Evolutionary conservation across 2,888 invertebrate genomes (phyloP), one percentile per base, ranked within the genome.

Genomic region (Morpho deidamia): DNA sequence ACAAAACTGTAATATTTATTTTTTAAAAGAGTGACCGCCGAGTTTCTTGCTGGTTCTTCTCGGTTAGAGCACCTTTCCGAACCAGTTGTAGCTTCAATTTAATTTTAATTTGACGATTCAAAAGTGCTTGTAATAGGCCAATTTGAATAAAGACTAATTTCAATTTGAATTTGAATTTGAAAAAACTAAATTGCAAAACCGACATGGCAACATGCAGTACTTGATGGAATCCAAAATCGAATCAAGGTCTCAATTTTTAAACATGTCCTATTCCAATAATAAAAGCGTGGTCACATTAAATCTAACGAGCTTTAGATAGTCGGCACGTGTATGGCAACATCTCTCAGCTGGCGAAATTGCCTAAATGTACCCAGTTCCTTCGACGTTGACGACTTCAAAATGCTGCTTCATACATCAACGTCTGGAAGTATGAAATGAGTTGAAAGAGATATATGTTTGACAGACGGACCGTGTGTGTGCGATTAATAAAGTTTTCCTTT

Each of bases 231-330:
- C 5, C 1, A 5, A 23, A 23, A 23, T 3, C 23, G 23, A 23
- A 23, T 23, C 23, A 23, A 23, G 2, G 23, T 23, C 5, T 5
- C 2, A 23, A 23, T 23, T 23, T 73, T n/a, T 35, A 7, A 33
- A 14, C 9, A 37, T 14, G 33, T 51, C 44, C 37, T 8, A n/a
- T n/a, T 46, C 40, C 12, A 12, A 8, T 11, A n/a, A 7, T 40
- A 33, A n/a, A 23, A 3, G 11, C 35, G 42, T 35, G 49, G 49
- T 11, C 0, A 35, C 12, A 74, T 64, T 74, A 51, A 53, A 58
- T 66, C 70, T 84, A 85, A 87, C 83, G 83, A 83, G 82, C 74
- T 81, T 81, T 81, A 79, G 80, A 86, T 86, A 76, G 81, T 76
- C 71, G 73, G 73, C 84, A 83, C 80, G 79, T 83, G 85, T 78